Evolutionary conservation across 2,888 invertebrate species (phyloP), one percentile per base, ranked within the genome.

Genomic region (Clitarchus hookeri): DNA sequence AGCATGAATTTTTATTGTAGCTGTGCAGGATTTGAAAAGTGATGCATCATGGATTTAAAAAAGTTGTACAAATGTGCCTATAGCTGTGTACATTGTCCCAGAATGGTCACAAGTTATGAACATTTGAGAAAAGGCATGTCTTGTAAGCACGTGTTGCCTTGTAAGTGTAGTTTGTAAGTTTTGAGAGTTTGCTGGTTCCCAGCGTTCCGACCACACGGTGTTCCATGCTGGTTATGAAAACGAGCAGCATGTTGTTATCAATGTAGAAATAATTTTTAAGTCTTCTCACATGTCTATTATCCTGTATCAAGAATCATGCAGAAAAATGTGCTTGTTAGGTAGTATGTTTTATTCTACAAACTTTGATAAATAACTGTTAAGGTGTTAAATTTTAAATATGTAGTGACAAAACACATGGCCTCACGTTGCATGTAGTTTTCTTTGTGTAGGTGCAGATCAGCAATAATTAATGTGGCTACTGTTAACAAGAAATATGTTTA

Each of bases 81-180:
- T n/a, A n/a, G 8, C 65, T 65, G 65, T 65, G 65, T 65, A 65
- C 19, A 65, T 65, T n/a, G 23, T 65, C n/a, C 0, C 19, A 65
- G 19, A 19, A 65, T 65, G 65, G 65, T 65, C n/a, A 65, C 16
- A 65, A 65, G n/a, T n/a, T 65, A 23, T 65, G 65, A 65, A 65
- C 11, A 65, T 65, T 65, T 65, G n/a, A 65, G 65, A 8, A 4
- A 6, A 65, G 65, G 65, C 65, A 65, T 65, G 65, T 65, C 11
- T 65, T 65, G 65, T n/a, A n/a, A 65, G n/a, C 65, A 65, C 65
- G 23, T 65, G 65, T 65, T 65, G 65, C 65, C 65, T 65, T 65
- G 65, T 65, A 65, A 65, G 65, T 65, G 65, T 65, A 65, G 6
- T 65, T 65, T 65, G 65, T 65, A 23, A 8, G 16, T 65, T 2